Evolutionary conservation across 2,113 vertebrate genomes (phyloP), one percentile per base, ranked within the genome.

Genomic region (Microtus richardsoni): DNA sequence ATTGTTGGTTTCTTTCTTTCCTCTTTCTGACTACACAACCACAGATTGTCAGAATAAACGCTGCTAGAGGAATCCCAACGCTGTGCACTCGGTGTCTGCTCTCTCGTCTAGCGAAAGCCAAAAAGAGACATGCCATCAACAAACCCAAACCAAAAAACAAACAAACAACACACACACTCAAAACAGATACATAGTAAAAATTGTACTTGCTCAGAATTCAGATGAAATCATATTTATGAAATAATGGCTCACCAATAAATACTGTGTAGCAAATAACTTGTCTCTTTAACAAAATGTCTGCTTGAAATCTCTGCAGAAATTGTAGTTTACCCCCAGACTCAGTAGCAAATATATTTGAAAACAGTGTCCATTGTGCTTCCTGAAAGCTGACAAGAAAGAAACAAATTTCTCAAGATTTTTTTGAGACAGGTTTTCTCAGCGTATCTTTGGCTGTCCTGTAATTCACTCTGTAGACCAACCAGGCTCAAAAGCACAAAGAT

Each of bases 311-410:
- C 79, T 39, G 36, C 54, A 47, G 28, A 91, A 26, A 84, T 91
- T 2, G 49, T 30, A 36, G 49, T 1, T 85, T 54, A 85, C 8
- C 41, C 49, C 62, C 73, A 77, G 22, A 64, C 3, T 30, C 2
- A 85, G 71, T 82, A 82, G 80, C 21, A 90, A 78, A 90, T 66
- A 13, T 85, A 54, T 77, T 36, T 94, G 44, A 83, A 89, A 3
- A 77, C 5, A 60, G 39, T 36, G 26, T 54, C 0, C 8, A 74
- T 41, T n/a, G 70, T 91, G 33, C 12, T 10, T 85, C 87, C 30
- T 70, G 16, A 14, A 89, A 60, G 12, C 24, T 62, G 60, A n/a
- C 33, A 5, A 71, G 30, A 71, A 93, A 58, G 91, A 39, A 70
- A n/a, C 17, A 74, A 74, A 44, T 68, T 39, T 88, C 77, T 79